Conservation (phyloP, 2,797 vertebrate genomes). For the Erithacus rubecula region DNA sequence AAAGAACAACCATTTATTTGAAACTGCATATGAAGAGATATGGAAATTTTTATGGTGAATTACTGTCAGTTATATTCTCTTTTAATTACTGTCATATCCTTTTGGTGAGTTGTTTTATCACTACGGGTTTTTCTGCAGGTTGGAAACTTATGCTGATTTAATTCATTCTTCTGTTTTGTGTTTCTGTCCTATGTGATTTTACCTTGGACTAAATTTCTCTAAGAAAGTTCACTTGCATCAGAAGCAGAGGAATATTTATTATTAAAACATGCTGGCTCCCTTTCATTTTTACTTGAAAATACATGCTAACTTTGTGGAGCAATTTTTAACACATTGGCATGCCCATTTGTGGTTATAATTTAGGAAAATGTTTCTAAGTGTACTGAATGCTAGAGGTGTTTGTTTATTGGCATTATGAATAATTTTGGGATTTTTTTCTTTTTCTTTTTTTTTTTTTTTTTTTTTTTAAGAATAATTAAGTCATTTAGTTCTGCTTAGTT, state of each 20-base stretch:
- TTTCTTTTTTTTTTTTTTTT: neutral
- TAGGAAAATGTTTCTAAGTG: neutral
- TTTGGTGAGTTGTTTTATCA: neutral
- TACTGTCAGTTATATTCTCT: neutral
- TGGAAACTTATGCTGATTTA: neutral
- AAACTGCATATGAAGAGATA: neutral
- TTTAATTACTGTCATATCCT: neutral
- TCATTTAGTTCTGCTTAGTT: neutral
- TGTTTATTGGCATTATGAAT: neutral
- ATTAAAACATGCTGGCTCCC: neutral
- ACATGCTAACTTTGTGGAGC: accelerated
- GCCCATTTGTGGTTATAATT: neutral
- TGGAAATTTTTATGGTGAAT: neutral
- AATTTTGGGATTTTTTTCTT: accelerated
- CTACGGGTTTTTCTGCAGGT: neutral
- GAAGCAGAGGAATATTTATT: neutral
- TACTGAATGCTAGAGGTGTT: neutral
- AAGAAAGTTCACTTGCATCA: neutral
- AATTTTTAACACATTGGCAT: neutral
- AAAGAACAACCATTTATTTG: neutral
- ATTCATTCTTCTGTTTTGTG: neutral
- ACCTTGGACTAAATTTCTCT: neutral
- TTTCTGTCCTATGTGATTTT: neutral
- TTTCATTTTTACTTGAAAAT: neutral
- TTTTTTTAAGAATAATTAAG: neutral